phyloP scores from a whole-genome alignment of 2,113 vertebrate species.

The Romanogobio albipinnatus region DNA sequence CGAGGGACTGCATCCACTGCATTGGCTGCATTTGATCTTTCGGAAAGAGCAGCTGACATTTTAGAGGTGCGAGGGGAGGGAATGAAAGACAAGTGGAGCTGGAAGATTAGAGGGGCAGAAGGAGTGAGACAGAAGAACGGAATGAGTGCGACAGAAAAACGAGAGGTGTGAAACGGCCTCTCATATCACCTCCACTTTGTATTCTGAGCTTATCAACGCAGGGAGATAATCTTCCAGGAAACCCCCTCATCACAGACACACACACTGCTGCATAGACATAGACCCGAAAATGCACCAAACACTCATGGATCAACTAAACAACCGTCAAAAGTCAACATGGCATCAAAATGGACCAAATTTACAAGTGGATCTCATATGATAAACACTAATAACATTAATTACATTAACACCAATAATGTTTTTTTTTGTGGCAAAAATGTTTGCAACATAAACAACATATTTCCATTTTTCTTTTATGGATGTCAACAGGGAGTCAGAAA shows the following conservation, averaged over 20 bases:
- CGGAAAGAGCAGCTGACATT: slow-evolving; percentile 23
- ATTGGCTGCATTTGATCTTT: slow-evolving; percentile 36
- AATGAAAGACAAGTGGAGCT: slow-evolving; percentile 21
- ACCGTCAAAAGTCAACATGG: not conserved
- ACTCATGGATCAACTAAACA: not conserved
- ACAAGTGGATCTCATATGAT: not conserved
- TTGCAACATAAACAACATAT: too few relatives aligned
- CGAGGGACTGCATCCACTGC: not conserved
- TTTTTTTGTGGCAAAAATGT: too few relatives aligned
- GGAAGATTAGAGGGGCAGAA: slow-evolving; percentile 48
- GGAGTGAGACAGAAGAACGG: not conserved
- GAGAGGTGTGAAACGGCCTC: slow-evolving; percentile 28
- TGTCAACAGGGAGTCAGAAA: too few relatives aligned
- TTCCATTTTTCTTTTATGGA: too few relatives aligned
- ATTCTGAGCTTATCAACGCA: slow-evolving; percentile 3
- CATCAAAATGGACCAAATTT: not conserved
- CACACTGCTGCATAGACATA: not conserved
- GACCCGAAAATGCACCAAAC: slow-evolving; percentile 9
- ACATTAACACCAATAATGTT: too few relatives aligned
- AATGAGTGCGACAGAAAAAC: not conserved
- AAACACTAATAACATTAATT: too few relatives aligned
- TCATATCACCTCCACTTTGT: slow-evolving; percentile 23
- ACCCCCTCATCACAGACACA: not conserved
- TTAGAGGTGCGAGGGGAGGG: not conserved
- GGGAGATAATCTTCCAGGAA: slow-evolving; percentile 48